Evolutionary conservation across 1,140 invertebrate species (phyloP).

Genomic region (Heliconius hermathena): DNA sequence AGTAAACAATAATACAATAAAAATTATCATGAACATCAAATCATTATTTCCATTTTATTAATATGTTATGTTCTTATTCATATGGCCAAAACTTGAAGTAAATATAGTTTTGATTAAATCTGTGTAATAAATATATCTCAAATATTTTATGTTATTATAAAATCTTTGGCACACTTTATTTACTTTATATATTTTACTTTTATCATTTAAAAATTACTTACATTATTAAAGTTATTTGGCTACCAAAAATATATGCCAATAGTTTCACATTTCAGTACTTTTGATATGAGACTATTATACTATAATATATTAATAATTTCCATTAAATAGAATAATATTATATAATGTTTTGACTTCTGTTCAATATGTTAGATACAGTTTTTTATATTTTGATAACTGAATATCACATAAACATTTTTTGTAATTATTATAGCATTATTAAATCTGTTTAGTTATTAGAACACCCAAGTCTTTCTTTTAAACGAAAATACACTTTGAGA

Average conservation of each 20-base stretch:
- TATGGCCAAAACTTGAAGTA: neutral
- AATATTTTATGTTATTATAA: neutral
- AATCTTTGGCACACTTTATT: neutral
- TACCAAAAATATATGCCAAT: neutral
- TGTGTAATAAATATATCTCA: neutral
- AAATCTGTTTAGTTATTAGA: conserved; percentile 34
- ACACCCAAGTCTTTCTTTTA: conserved; percentile 70
- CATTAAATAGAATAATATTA: neutral
- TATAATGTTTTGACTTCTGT: neutral
- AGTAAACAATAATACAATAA: neutral
- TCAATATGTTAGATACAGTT: neutral
- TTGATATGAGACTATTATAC: neutral
- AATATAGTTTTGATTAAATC: neutral
- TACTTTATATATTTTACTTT: neutral
- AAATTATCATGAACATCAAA: neutral
- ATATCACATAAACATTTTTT: neutral
- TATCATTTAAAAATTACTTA: neutral
- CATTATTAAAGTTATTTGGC: neutral
- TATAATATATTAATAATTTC: neutral
- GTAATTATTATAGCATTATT: neutral
- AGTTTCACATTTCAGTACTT: neutral
- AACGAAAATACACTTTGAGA: conserved; percentile 75
- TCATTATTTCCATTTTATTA: neutral
- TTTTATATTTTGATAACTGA: neutral
- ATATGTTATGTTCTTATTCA: neutral